Evolutionary conservation across 1,140 invertebrate species (phyloP).

Genomic region (Hyphantria cunea): DNA sequence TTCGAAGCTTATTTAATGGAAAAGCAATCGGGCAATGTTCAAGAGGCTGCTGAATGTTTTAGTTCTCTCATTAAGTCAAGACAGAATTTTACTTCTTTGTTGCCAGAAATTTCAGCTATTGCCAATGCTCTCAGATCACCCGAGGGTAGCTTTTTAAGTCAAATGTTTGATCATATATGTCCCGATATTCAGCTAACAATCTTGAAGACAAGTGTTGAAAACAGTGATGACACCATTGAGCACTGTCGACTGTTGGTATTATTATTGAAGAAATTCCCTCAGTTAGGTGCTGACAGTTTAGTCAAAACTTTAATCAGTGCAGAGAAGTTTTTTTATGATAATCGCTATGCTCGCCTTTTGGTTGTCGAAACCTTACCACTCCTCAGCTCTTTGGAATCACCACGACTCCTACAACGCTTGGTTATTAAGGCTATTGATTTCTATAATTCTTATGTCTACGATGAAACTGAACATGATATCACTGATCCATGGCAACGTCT

Average conservation of each 20-base stretch:
- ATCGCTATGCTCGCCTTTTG: constrained; percentile 87
- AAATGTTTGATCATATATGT: constrained; percentile 87
- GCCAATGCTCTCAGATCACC: constrained; percentile 87
- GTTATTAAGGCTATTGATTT: constrained; percentile 84
- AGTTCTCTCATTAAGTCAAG: constrained; percentile 80
- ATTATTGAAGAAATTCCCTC: constrained; percentile 90
- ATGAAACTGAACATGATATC: constrained; percentile 85
- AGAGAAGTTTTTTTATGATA: constrained; percentile 89
- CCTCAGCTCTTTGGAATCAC: constrained; percentile 85
- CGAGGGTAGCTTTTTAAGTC: constrained; percentile 82
- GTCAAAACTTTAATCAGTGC: constrained; percentile 89
- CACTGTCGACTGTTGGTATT: constrained; percentile 91
- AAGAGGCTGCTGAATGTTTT: constrained; percentile 92
- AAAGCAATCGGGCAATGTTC: constrained; percentile 89
- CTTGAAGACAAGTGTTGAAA: constrained; percentile 90
- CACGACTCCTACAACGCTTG: constrained; percentile 86
- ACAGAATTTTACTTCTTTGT: constrained; percentile 83
- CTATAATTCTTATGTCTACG: constrained; percentile 84
- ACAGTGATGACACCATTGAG: constrained; percentile 93
- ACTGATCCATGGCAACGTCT: constrained; percentile 90
- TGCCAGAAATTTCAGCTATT: constrained; percentile 91
- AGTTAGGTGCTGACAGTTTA: constrained; percentile 89
- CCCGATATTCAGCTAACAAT: constrained; percentile 89
- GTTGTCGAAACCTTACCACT: constrained; percentile 89
- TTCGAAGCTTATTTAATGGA: constrained; percentile 93